These are phyloP conservation scores for Sepiola atlantica DNA, from an alignment of 2,888 invertebrate species.

Conservation along the genomic window DNA sequence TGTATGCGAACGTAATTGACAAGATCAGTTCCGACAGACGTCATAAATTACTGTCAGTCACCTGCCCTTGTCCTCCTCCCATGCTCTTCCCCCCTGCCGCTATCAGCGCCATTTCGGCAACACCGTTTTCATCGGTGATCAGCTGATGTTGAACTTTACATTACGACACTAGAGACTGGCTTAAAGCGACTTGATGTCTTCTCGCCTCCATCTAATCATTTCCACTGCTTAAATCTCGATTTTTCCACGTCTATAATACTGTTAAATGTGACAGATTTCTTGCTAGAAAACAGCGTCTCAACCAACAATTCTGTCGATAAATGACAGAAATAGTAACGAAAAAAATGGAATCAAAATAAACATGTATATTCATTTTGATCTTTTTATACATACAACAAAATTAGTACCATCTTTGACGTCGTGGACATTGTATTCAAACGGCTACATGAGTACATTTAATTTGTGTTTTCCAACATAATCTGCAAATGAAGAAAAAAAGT, in stretches of 20 bases:
- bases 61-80: neutral
- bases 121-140: neutral
- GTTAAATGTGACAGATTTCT: neutral
- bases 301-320: neutral
- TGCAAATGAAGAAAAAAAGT: no score
- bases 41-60: neutral
- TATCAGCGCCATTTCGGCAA: no score
- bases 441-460: no score
- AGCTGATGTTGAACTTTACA: neutral
- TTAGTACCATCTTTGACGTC: no score
- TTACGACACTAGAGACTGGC: neutral
- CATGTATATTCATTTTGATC: no score
- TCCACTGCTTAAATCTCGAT: neutral
- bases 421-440: no score
- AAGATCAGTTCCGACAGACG: constrained; percentile 21
- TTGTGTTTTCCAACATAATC: no score
- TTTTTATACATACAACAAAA: no score
- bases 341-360: no score
- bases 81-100: neutral
- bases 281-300: neutral
- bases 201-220: constrained; percentile 1
- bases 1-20: neutral
- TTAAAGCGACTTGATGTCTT: neutral
- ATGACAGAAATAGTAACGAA: no score
- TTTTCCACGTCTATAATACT: neutral